These are phyloP conservation scores for Lepidurus apus DNA, from an alignment of 1,140 invertebrate genomes.

Conservation along the genomic window DNA sequence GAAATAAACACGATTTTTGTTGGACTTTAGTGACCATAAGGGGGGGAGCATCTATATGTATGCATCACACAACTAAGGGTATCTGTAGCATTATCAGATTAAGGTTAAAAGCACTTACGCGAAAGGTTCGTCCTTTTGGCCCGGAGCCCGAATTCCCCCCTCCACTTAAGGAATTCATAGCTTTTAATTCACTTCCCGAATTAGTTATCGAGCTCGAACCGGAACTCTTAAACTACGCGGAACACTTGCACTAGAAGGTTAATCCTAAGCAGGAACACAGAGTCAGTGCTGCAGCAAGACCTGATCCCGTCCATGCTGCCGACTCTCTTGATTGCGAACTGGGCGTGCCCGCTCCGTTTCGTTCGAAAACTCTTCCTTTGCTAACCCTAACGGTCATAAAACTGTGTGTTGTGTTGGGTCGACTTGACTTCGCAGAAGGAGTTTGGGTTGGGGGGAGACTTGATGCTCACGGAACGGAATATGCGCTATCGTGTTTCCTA, in stretches of 20 bases:
- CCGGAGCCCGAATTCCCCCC: neutral
- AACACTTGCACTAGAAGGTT: too few species aligned
- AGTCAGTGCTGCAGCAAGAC: neutral
- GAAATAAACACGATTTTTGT: too few species aligned
- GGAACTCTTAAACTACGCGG: too few species aligned
- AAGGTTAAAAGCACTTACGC: neutral
- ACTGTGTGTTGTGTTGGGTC: neutral
- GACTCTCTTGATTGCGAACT: neutral
- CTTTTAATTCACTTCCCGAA: neutral
- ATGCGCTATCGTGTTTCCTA: constrained; percentile 3
- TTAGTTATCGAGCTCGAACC: neutral
- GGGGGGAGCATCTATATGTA: too few species aligned
- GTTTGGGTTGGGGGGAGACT: neutral
- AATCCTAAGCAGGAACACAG: neutral
- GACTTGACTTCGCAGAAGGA: neutral
- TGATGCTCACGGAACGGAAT: neutral
- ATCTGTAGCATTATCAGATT: too few species aligned
- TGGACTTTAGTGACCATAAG: too few species aligned
- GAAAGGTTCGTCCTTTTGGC: neutral
- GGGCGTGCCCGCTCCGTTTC: neutral
- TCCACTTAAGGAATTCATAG: constrained; percentile 12
- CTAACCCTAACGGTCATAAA: neutral
- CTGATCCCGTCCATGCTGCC: neutral
- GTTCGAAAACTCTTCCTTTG: neutral
- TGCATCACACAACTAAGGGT: too few species aligned